Evolutionary conservation across 1,140 invertebrate species (phyloP).

Genomic region (Danaus plexippus): DNA sequence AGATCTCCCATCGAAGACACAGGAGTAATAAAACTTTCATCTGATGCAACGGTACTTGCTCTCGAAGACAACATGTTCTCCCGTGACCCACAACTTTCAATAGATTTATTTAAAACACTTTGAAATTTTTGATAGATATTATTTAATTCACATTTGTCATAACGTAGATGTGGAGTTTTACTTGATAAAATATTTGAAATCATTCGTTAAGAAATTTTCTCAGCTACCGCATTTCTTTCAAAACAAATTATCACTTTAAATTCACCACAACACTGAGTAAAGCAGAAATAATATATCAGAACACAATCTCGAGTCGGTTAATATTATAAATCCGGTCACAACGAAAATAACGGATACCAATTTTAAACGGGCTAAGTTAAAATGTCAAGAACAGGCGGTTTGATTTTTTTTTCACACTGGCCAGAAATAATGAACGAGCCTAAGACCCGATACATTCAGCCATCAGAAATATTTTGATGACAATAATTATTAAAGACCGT

Average conservation of each 20-base stretch:
- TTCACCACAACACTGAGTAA: too few species aligned
- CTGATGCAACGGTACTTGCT: conserved; percentile 30
- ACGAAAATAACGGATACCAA: conserved; percentile 12
- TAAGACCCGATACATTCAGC: too few species aligned
- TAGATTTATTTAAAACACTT: conserved; percentile 21
- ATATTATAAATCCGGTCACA: conserved; percentile 4
- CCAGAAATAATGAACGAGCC: too few species aligned
- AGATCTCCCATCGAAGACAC: conserved; percentile 50
- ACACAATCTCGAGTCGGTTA: not conserved
- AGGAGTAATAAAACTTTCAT: conserved; percentile 49
- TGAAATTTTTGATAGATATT: conserved; percentile 33
- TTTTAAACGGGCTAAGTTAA: conserved; percentile 2
- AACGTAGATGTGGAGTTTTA: conserved; percentile 16
- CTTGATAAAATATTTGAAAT: conserved; percentile 28
- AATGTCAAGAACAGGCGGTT: too few species aligned
- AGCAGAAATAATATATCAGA: too few species aligned
- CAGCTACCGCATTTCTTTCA: too few species aligned
- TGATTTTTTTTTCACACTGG: too few species aligned
- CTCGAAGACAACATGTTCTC: conserved; percentile 37
- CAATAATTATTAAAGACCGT: too few species aligned
- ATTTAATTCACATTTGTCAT: conserved; percentile 30
- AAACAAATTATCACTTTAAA: too few species aligned
- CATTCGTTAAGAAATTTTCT: conserved; percentile 21
- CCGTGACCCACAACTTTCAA: conserved; percentile 17
- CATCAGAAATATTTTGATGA: too few species aligned